phyloP scores from a whole-genome alignment of 2,797 vertebrate genomes.

The Cyclura pinguis region DNA sequence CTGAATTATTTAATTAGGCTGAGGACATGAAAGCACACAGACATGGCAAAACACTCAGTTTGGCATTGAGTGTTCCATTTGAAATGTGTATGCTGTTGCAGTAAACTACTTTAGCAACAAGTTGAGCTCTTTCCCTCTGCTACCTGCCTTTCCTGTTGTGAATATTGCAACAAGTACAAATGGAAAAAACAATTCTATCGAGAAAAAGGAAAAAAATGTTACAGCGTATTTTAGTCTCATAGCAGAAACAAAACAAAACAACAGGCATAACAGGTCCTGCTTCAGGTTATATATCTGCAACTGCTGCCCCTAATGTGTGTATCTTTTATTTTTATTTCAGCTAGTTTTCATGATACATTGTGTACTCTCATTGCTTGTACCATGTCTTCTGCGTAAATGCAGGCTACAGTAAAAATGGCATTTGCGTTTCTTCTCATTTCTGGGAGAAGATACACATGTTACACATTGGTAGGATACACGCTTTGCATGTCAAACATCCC shows the following conservation, averaged over 20 bases:
- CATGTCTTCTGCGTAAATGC: not conserved
- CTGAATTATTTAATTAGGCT: not conserved
- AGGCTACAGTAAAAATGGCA: not conserved
- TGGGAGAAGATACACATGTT: not conserved
- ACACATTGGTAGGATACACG: not conserved
- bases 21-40: not conserved
- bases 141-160: not conserved
- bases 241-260: not conserved
- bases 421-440: not conserved
- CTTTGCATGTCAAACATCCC: not conserved
- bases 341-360: not conserved
- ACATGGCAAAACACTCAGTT: not conserved
- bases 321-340: not conserved
- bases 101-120: not conserved
- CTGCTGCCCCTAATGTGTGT: not conserved
- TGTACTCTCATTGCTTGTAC: not conserved
- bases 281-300: not conserved
- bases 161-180: constrained; percentile 4
- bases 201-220: too few relatives aligned
- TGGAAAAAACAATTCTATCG: not conserved
- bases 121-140: not conserved
- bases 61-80: not conserved
- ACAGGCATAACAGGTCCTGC: not conserved
- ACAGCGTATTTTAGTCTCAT: not conserved
- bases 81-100: not conserved